Conservation (phyloP, 30 jellyfish, hydroid and myxozoan species). For the Sanderia malayensis region DNA sequence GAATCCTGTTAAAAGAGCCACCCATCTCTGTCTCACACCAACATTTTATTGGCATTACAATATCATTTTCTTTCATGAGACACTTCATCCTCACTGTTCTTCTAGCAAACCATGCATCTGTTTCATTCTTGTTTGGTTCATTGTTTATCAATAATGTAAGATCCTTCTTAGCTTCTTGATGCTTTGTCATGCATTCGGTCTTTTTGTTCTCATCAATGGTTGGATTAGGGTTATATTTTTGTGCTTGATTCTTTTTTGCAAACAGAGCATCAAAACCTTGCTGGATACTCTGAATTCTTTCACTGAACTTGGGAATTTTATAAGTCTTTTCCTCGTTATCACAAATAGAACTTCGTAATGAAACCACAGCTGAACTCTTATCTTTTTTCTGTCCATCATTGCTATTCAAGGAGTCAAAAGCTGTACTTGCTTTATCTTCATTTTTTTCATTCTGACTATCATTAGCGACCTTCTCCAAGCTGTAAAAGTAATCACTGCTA, state of each 20-base stretch:
- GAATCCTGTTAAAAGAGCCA: not conserved
- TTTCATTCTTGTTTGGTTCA: not conserved
- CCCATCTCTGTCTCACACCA: not conserved
- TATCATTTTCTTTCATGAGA: not conserved
- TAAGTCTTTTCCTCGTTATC: not conserved
- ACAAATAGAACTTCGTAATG: not conserved
- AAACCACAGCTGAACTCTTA: not conserved
- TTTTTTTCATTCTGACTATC: not conserved
- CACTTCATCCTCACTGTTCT: slow-evolving; percentile 12
- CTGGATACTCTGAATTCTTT: not conserved
- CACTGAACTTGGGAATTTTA: not conserved
- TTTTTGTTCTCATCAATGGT: not conserved
- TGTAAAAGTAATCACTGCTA: not conserved
- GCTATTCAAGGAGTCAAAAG: not conserved
- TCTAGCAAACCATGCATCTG: slow-evolving; percentile 23
- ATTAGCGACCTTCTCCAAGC: not conserved
- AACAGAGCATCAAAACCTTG: not conserved
- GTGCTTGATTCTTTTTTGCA: not conserved
- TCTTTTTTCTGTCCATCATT: not conserved
- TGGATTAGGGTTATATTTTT: too few species aligned
- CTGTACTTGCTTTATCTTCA: not conserved
- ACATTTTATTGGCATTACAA: not conserved
- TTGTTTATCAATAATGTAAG: slow-evolving; percentile 4
- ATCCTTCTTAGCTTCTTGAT: slow-evolving; percentile 8
- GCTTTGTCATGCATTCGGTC: not conserved